Evolutionary conservation across 2,888 invertebrate species (phyloP), one percentile per base, ranked within the genome.

Genomic region (Plagodis pulveraria): DNA sequence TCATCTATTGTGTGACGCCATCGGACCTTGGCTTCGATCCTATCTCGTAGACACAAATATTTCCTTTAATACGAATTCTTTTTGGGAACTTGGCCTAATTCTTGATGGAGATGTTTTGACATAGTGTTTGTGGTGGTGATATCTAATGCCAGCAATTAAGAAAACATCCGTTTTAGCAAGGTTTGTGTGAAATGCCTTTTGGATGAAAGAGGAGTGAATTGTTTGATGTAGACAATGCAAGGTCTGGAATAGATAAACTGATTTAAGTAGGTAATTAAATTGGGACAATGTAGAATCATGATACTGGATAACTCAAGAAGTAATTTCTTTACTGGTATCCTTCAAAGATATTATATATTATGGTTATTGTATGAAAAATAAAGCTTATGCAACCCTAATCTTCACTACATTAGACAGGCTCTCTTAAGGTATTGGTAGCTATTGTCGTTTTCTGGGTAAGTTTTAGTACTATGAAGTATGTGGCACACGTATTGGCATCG

Each of bases 71-170:
- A 22, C 52, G 44, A 61, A 61, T 61, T 51, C 52, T 56, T 59
- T 49, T 49, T 50, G 60, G 44, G 56, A 61, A 56, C 60, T 61
- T 56, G 60, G 52, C 60, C 60, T 52, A 56, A 42, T 49, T 61
- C 49, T 33, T 49, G 51, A 60, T 56, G 54, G 50, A 55, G 44
- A 52, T 61, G 60, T 61, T 61, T 56, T 61, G 60, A 61, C 56
- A 51, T 52, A 32, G 60, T 56, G 51, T 50, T 45, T 42, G 43
- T 33, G 40, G 55, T 35, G 47, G 44, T 56, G 60, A 56, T 61
- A 52, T 56, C 56, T 61, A 56, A 49, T 50, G 60, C 52, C 56
- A 49, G 60, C 60, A 61, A 61, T 61, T 56, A 56, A 56, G 56
- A 60, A 52, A 56, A 56, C 60, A 61, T 61, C 50, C 54, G 59